Conservation (phyloP, 2,797 vertebrate species). For the Rhincodon typus region DNA sequence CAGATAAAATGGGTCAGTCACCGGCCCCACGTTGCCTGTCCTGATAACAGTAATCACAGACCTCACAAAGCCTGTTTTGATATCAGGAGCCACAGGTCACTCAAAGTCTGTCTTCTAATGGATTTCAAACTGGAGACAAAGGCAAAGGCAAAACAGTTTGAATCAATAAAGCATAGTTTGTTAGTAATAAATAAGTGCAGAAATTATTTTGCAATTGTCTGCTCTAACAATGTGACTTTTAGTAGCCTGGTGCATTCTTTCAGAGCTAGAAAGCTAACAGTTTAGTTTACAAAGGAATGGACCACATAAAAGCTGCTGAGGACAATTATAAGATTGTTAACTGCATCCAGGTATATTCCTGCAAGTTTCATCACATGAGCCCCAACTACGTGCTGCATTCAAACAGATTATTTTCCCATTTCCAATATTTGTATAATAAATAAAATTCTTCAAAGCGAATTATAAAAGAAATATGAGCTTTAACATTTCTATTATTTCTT, state of each 20-base stretch:
- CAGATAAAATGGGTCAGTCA: too few species aligned
- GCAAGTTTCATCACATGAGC: background rate
- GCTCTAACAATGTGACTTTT: background rate
- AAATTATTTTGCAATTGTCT: background rate
- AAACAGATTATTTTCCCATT: background rate
- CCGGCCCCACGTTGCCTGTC: too few species aligned
- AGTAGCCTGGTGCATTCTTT: background rate
- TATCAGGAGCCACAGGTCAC: background rate
- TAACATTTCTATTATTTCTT: background rate
- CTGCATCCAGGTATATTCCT: background rate
- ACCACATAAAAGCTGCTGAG: background rate
- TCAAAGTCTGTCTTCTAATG: background rate
- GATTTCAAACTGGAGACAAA: background rate
- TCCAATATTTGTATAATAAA: background rate
- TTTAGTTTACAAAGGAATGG: background rate
- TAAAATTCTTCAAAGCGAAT: background rate
- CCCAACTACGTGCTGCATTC: background rate
- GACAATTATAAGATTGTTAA: background rate
- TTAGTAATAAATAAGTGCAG: too few species aligned
- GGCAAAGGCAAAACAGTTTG: background rate
- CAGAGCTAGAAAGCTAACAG: background rate
- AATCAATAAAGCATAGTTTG: background rate
- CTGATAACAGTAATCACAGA: background rate
- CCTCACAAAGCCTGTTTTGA: too few species aligned
- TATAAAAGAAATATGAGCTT: background rate